Conservation (phyloP, 2,113 vertebrate genomes). For the Okapia johnstoni region DNA sequence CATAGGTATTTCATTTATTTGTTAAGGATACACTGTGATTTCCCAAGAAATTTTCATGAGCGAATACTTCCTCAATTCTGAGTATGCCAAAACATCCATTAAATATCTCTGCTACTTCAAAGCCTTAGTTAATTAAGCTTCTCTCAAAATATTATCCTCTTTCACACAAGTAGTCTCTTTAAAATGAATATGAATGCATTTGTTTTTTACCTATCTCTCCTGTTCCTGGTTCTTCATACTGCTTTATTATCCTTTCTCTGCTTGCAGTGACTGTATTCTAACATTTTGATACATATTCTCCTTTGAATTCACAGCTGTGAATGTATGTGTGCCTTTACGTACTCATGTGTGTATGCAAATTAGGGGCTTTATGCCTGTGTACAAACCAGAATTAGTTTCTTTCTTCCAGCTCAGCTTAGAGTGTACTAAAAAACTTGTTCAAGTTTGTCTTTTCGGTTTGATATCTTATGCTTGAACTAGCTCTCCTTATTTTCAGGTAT, state of each 20-base stretch:
- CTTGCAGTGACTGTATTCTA: background rate
- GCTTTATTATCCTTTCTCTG: background rate
- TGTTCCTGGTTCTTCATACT: background rate
- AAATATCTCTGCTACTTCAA: conserved; percentile 33
- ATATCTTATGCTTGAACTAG: background rate
- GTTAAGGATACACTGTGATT: conserved; percentile 41
- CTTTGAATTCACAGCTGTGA: background rate
- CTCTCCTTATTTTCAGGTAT: background rate
- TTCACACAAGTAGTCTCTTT: conserved; percentile 26
- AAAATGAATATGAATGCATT: background rate
- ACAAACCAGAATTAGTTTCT: background rate
- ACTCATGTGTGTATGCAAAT: background rate
- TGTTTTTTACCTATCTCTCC: background rate
- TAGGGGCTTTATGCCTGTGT: background rate
- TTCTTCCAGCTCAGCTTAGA: background rate
- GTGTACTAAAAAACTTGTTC: background rate
- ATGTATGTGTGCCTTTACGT: background rate
- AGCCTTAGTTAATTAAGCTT: conserved; percentile 41
- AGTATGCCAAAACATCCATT: conserved; percentile 27
- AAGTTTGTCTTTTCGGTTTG: background rate
- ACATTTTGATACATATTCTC: background rate
- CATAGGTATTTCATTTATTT: conserved; percentile 24
- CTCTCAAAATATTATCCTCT: conserved; percentile 5
- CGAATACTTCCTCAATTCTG: conserved; percentile 23
- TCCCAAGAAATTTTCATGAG: conserved; percentile 41